phyloP scores from a whole-genome alignment of 2,113 vertebrate genomes.

The Brachirus orientalis region DNA sequence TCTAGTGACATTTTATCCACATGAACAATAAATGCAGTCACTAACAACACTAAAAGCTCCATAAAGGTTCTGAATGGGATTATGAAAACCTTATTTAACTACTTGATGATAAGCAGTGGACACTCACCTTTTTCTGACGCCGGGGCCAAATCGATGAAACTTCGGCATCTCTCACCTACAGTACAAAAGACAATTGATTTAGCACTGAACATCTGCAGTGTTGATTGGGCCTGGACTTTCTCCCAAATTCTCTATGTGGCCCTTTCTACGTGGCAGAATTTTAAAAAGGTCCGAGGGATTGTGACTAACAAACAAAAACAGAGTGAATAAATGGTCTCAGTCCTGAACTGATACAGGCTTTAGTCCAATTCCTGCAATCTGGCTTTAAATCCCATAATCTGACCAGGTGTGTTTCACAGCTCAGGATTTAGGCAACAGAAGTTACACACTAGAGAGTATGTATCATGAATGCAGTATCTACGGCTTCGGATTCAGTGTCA shows the following conservation, averaged over 20 bases:
- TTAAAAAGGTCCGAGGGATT: not conserved
- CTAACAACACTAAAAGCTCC: not conserved
- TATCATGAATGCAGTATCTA: slow-evolving; percentile 32
- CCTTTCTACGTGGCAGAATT: not conserved
- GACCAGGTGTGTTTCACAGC: slow-evolving; percentile 35
- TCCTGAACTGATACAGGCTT: not conserved
- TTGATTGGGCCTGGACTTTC: too few relatives aligned
- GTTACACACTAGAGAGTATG: not conserved
- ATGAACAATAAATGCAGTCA: not conserved
- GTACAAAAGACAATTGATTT: slow-evolving; percentile 47
- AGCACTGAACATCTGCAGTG: too few relatives aligned
- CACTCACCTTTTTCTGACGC: slow-evolving; percentile 93
- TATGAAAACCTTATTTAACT: not conserved
- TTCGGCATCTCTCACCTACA: slow-evolving; percentile 92
- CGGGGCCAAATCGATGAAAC: slow-evolving; percentile 95
- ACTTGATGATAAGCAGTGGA: not conserved
- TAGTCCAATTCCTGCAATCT: slow-evolving; percentile 16
- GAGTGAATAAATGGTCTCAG: slow-evolving; percentile 16
- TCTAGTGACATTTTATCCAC: too few relatives aligned
- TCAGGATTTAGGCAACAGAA: not conserved
- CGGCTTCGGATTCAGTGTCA: slow-evolving; percentile 3
- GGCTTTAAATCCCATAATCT: slow-evolving; percentile 9
- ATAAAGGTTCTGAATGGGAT: not conserved
- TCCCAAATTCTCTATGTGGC: not conserved
- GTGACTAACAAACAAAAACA: slow-evolving; percentile 25